These are phyloP conservation scores for Synodontis membranacea DNA, from an alignment of 2,113 vertebrate species.

Conservation along the genomic window DNA sequence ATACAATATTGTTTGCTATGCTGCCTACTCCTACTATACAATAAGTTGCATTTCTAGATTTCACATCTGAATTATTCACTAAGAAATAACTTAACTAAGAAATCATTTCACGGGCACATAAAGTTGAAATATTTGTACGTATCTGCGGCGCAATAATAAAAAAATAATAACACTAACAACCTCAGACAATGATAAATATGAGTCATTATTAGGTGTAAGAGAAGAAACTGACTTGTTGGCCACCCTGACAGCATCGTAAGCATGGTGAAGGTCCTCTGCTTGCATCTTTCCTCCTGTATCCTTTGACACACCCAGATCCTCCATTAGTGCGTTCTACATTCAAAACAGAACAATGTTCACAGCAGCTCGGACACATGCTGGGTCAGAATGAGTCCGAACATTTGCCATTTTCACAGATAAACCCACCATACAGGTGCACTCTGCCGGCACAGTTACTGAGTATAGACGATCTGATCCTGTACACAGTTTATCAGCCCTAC, in stretches of 20 bases:
- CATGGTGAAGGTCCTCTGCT: slow-evolving; percentile 71
- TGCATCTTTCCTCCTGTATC: slow-evolving; percentile 62
- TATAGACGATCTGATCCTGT: not conserved
- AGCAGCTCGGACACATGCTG: not conserved
- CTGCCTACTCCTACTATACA: not conserved
- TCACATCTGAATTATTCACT: not conserved
- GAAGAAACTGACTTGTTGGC: slow-evolving; percentile 76
- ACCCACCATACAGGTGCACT: not conserved
- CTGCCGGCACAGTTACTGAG: no score
- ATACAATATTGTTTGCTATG: not conserved
- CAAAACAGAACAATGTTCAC: not conserved
- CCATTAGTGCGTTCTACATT: slow-evolving; percentile 63
- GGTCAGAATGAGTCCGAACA: not conserved
- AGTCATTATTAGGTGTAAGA: not conserved
- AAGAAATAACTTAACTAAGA: not conserved
- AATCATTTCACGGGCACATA: not conserved
- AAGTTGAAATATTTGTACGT: not conserved
- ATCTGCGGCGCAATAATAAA: not conserved
- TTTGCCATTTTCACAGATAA: not conserved
- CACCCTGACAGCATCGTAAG: slow-evolving; percentile 73
- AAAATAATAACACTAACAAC: not conserved
- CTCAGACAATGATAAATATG: not conserved
- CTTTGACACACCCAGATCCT: slow-evolving; percentile 69
- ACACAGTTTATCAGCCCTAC: not conserved
- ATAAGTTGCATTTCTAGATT: not conserved